phyloP scores from a whole-genome alignment of 2,113 vertebrate species.

The Osmerus eperlanus region DNA sequence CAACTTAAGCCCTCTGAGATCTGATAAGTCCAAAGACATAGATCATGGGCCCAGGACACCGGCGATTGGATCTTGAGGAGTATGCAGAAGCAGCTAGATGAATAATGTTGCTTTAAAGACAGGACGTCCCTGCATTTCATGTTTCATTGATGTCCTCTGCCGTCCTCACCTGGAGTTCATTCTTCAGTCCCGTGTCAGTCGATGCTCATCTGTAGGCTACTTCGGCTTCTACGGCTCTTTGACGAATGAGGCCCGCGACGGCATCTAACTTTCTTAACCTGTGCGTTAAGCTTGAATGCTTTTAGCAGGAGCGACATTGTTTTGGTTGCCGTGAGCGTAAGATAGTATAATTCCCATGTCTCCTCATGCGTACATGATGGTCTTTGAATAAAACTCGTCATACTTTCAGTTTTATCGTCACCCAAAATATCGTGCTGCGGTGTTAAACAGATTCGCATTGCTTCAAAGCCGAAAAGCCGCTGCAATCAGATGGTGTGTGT shows the following conservation, averaged over 20 bases:
- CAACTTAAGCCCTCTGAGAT: constrained; percentile 19
- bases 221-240: neutral
- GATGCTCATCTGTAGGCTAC: constrained; percentile 4
- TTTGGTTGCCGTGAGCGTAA: neutral
- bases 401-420: no score
- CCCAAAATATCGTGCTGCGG: no score
- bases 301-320: neutral
- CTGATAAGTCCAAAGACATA: constrained; percentile 39
- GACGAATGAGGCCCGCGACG: neutral
- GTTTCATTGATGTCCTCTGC: constrained; percentile 42
- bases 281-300: no score
- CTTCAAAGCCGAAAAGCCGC: no score
- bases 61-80: constrained; percentile 32
- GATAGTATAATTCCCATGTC: no score
- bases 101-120: constrained; percentile 38
- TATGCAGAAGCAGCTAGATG: constrained; percentile 22
- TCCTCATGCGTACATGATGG: no score
- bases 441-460: no score
- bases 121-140: constrained; percentile 29
- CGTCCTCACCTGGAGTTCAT: constrained; percentile 25
- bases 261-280: no score
- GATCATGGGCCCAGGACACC: constrained; percentile 38
- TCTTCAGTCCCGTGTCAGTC: constrained; percentile 1
- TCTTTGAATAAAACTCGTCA: no score
- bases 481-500: no score